A percentile compares a stretch with the other conserved stretches of the same genome.
These are phyloP conservation scores for Pecten maximus DNA, from an alignment of 2,888 invertebrate species.

Conservation along the genomic window DNA sequence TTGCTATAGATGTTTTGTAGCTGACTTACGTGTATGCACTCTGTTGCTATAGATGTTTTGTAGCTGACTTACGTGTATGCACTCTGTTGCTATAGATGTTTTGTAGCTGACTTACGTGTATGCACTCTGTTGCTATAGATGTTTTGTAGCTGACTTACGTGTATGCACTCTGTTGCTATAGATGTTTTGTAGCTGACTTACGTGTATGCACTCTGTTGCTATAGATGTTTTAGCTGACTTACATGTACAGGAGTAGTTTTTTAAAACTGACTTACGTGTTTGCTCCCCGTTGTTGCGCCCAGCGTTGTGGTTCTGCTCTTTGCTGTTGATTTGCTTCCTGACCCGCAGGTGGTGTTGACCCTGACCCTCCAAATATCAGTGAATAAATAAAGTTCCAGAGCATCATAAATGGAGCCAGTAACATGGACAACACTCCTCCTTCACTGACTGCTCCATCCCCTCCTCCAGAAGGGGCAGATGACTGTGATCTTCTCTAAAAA, in stretches of 20 bases:
- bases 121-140: background rate
- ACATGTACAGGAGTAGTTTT: background rate
- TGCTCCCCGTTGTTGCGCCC: background rate
- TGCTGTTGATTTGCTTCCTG: slow-evolving; percentile 60
- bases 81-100: background rate
- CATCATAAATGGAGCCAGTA: slow-evolving; percentile 86
- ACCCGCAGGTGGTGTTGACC: slow-evolving; percentile 37
- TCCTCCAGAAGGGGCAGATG: background rate
- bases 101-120: background rate
- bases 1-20: background rate
- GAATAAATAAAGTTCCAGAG: slow-evolving; percentile 85
- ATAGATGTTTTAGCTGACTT: background rate
- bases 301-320: slow-evolving; percentile 47
- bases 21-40: background rate
- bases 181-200: background rate
- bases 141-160: background rate
- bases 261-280: background rate
- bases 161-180: background rate
- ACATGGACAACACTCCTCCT: slow-evolving; percentile 85
- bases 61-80: background rate
- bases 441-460: background rate
- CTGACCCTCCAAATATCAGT: slow-evolving; percentile 82
- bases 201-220: background rate
- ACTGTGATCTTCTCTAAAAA: slow-evolving; percentile 31
- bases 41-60: background rate